phyloP scores from a whole-genome alignment of 2,113 vertebrate genomes.

The Brachirus orientalis region DNA sequence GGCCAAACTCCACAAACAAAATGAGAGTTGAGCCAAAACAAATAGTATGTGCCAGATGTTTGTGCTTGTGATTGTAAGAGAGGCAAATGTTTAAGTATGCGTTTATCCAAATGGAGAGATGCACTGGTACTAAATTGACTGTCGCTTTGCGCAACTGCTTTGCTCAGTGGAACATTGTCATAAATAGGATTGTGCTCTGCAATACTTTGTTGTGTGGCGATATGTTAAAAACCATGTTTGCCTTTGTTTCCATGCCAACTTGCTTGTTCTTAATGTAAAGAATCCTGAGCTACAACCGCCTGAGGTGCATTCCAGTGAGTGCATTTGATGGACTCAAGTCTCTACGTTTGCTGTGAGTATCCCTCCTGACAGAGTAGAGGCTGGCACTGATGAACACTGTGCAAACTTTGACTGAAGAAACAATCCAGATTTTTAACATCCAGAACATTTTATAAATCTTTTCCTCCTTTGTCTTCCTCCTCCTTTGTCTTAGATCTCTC shows the following conservation, averaged over 20 bases:
- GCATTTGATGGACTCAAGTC: slow-evolving; percentile 93
- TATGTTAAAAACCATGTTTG: background rate
- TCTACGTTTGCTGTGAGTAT: slow-evolving; percentile 92
- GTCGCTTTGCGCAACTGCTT: slow-evolving; percentile 21
- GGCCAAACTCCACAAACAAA: background rate
- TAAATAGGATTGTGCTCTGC: slow-evolving; percentile 21
- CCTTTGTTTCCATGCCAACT: slow-evolving; percentile 31
- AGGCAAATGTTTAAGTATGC: background rate
- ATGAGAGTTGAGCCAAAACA: too few species aligned
- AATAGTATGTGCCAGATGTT: background rate
- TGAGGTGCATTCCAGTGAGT: slow-evolving; percentile 90
- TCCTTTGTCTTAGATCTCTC: slow-evolving; percentile 85
- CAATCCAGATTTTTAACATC: background rate
- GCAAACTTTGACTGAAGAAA: background rate
- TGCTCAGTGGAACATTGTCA: slow-evolving; percentile 17
- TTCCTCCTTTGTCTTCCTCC: slow-evolving; percentile 7
- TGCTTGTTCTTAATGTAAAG: slow-evolving; percentile 76
- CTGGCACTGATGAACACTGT: too few species aligned
- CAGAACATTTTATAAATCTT: slow-evolving; percentile 1
- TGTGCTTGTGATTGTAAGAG: background rate
- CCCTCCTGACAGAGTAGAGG: background rate
- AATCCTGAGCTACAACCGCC: slow-evolving; percentile 96
- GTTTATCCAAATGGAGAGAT: background rate
- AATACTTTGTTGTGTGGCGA: slow-evolving; percentile 6
- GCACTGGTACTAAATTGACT: slow-evolving; percentile 7